These are phyloP conservation scores for Calliphora vicina DNA, from an alignment of 1,140 invertebrate genomes.

Conservation along the genomic window DNA sequence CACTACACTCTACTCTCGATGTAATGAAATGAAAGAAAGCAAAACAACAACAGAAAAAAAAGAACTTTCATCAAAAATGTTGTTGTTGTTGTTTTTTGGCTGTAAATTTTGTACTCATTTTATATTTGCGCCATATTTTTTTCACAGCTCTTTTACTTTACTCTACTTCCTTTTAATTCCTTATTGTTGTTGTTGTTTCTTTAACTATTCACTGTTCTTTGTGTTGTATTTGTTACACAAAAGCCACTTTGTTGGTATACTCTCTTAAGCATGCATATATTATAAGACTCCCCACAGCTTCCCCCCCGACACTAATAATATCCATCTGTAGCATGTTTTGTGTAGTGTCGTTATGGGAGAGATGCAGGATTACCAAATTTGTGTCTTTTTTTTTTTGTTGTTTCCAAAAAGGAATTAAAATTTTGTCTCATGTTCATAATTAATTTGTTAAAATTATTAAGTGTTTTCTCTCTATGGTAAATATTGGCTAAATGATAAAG, in stretches of 20 bases:
- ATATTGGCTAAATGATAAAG: too few species aligned
- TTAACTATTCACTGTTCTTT: neutral
- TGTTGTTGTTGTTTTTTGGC: neutral
- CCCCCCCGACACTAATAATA: too few species aligned
- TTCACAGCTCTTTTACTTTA: neutral
- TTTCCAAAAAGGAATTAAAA: too few species aligned
- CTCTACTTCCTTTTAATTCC: neutral
- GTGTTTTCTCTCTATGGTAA: too few species aligned
- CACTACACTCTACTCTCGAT: too few species aligned
- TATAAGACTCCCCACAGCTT: too few species aligned
- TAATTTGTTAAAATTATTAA: too few species aligned
- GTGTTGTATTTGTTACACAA: neutral
- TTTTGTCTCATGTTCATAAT: too few species aligned
- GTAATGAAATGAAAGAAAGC: neutral
- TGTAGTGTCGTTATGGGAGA: too few species aligned
- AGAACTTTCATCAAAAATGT: neutral
- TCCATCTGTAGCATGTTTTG: too few species aligned
- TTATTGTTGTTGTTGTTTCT: neutral
- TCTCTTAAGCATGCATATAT: neutral
- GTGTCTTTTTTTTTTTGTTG: too few species aligned
- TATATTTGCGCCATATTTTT: neutral
- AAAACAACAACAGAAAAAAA: neutral
- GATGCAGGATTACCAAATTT: too few species aligned
- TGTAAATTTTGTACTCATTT: neutral
- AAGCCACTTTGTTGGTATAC: neutral